These are phyloP conservation scores for Cephalopholis sonnerati DNA, from an alignment of 2,113 vertebrate species.

Conservation along the genomic window DNA sequence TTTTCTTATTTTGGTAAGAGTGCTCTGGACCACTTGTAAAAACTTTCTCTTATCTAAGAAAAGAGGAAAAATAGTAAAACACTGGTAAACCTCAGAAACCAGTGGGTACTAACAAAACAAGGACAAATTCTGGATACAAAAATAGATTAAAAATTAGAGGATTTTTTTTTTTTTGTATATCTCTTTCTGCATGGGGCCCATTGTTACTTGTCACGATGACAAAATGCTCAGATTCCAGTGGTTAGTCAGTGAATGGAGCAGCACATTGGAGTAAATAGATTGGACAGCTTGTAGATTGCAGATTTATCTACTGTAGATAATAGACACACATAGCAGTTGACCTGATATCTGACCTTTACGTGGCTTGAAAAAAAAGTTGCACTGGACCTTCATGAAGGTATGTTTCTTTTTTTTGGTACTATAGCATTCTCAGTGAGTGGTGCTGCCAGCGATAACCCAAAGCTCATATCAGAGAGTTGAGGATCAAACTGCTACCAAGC, in stretches of 20 bases:
- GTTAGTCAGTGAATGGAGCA: neutral
- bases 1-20: too few relatives aligned
- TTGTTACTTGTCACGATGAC: neutral
- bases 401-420: neutral
- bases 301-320: constrained; percentile 7
- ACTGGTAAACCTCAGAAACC: too few relatives aligned
- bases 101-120: too few relatives aligned
- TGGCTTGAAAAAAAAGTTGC: constrained; percentile 39
- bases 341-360: constrained; percentile 28
- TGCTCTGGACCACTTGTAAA: too few relatives aligned
- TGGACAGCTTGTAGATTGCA: constrained; percentile 5
- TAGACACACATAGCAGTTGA: constrained; percentile 11
- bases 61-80: too few relatives aligned
- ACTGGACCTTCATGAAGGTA: constrained; percentile 37
- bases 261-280: neutral
- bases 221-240: neutral
- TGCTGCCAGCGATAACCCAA: constrained; percentile 56
- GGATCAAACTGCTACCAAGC: constrained; percentile 67
- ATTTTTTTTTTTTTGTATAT: too few relatives aligned
- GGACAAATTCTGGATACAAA: too few relatives aligned
- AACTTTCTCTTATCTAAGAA: too few relatives aligned
- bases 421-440: constrained; percentile 47
- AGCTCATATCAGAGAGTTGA: constrained; percentile 66
- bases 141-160: too few relatives aligned
- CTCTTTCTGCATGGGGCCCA: too few relatives aligned